A percentile compares a stretch with the other conserved stretches of the same genome.
Conservation (phyloP, 2,888 invertebrate species). For the Petrolisthes cinctipes region DNA sequence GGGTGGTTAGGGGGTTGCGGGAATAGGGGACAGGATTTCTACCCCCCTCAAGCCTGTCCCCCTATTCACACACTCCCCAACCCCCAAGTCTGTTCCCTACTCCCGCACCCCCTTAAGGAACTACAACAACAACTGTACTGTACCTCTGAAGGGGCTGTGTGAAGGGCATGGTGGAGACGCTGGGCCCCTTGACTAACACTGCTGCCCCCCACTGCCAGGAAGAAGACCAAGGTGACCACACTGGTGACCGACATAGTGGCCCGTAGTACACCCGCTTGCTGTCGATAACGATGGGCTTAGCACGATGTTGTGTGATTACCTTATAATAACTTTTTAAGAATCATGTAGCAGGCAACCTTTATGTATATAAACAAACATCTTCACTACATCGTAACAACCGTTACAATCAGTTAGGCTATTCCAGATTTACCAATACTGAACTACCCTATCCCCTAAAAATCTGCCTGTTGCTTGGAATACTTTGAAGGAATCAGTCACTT, state of each 20-base stretch:
- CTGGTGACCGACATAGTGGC: constrained; percentile 33
- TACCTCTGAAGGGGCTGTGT: constrained; percentile 36
- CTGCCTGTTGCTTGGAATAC: too few relatives aligned
- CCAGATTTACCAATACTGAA: too few relatives aligned
- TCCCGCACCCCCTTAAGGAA: neutral
- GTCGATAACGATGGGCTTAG: neutral
- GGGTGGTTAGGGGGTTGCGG: too few relatives aligned
- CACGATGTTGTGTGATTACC: too few relatives aligned
- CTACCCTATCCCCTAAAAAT: too few relatives aligned
- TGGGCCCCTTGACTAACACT: constrained; percentile 32
- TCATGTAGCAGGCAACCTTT: neutral
- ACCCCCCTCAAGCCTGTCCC: neutral
- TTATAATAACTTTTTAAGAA: too few relatives aligned
- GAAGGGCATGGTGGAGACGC: constrained; percentile 32
- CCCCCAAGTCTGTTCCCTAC: neutral
- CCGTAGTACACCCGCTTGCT: constrained; percentile 57
- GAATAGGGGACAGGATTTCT: too few relatives aligned
- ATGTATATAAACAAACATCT: neutral
- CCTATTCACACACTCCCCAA: neutral
- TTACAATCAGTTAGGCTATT: too few relatives aligned
- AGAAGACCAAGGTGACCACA: constrained; percentile 37
- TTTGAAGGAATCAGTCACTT: too few relatives aligned
- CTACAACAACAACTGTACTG: neutral
- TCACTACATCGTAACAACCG: too few relatives aligned
- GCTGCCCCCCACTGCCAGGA: constrained; percentile 46